phyloP scores from a whole-genome alignment of 2,888 invertebrate genomes.

The Oscheius sp. region DNA sequence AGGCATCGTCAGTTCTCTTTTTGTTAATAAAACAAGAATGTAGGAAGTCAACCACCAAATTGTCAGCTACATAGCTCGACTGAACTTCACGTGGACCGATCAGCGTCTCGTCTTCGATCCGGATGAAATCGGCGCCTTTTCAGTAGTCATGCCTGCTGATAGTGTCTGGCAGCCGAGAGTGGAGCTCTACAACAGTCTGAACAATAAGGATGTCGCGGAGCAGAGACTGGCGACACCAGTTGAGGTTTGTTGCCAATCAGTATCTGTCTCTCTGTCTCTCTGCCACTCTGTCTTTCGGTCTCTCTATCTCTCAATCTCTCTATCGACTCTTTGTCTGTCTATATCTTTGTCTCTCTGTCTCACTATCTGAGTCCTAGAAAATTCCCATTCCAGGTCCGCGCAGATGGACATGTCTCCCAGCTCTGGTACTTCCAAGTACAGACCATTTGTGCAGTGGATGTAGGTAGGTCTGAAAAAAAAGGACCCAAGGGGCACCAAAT shows the following conservation, averaged over 20 bases:
- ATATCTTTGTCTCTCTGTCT: too few species aligned
- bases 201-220: constrained; percentile 1
- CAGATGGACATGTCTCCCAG: too few species aligned
- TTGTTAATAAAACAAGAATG: neutral
- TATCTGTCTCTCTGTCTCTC: neutral
- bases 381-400: too few species aligned
- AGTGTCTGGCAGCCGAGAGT: constrained; percentile 23
- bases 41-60: neutral
- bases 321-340: neutral
- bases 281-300: neutral
- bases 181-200: constrained; percentile 4
- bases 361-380: too few species aligned
- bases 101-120: neutral
- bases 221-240: neutral
- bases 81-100: constrained; percentile 11
- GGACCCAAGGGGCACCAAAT: too few species aligned
- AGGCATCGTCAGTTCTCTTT: neutral
- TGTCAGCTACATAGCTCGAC: neutral
- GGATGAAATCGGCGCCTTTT: neutral
- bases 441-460: too few species aligned
- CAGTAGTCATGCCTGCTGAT: neutral
- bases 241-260: neutral
- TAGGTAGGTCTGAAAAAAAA: too few species aligned
- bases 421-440: too few species aligned
- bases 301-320: neutral